Base-by-base conservation (phyloP, 2,113 vertebrate genomes). In the Propithecus coquereli region DNA sequence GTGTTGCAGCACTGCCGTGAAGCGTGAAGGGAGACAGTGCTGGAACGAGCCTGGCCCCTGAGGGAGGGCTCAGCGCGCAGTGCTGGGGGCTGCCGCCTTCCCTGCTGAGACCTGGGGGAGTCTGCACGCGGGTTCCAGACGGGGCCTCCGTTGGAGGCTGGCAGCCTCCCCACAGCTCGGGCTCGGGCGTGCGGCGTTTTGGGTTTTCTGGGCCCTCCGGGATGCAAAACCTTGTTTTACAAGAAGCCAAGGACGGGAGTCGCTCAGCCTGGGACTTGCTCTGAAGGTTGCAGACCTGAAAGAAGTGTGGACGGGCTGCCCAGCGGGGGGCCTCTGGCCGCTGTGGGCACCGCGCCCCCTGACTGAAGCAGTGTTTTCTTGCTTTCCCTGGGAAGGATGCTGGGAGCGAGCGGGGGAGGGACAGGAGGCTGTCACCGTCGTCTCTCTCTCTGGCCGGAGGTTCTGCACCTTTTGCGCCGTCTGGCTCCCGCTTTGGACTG, bases 11-110 rank as follows among this genome's bases (percentile, higher is more conserved):
- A 4, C 45, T 23, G 50, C 40, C 11, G 16, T 7, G 74, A 30
- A 22, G 23, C 0, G 23, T 4, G 63, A 59, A n/a, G 54, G 61
- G 32, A 76, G n/a, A 8, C 3, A 2, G 0, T 0, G 3, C 25
- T 0, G 8, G 6, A 0, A 32, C 1, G 50, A 52, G 80, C 47
- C 40, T 22, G 52, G 23, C 22, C 30, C 7, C 30, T 2, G 23
- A 27, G 57, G 57, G 11, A 1, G 16, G 59, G 40, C 34, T 77
- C 1, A 1, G 40, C 25, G 1, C 6, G 18, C 27, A 3, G 20
- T 0, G 9, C 40, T 27, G n/a, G 32, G 34, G 12, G 9, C 59
- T 20, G 9, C 0, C 1, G 54, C 50, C 57, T 37, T 30, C 10
- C 22, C 25, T 34, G 50, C 30, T 0, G 11, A 22, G 84, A 59